A percentile compares a stretch with the other conserved stretches of the same genome.
Evolutionary conservation across 1,140 invertebrate genomes (phyloP).

Genomic region (Tetragnatha versicolor): DNA sequence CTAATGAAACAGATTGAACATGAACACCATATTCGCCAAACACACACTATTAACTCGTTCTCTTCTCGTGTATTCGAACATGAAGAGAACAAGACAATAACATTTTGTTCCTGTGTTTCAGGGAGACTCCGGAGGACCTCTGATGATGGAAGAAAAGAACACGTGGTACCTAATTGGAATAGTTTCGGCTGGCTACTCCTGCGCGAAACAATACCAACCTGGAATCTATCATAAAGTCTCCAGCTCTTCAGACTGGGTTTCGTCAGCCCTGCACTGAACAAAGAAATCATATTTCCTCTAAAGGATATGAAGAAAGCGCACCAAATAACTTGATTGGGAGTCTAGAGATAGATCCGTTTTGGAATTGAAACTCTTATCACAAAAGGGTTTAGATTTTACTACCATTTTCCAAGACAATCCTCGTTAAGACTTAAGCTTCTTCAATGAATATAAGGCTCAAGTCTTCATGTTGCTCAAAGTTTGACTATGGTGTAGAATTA

Average conservation of each 20-base stretch:
- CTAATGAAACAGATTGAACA: too few species aligned
- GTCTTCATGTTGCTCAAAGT: background rate
- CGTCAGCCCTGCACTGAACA: constrained; percentile 58
- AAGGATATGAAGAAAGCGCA: too few species aligned
- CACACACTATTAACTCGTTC: too few species aligned
- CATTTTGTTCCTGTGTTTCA: constrained; percentile 61
- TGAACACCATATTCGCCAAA: too few species aligned
- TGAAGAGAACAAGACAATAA: too few species aligned
- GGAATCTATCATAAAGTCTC: constrained; percentile 94
- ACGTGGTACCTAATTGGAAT: constrained; percentile 83
- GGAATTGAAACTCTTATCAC: background rate
- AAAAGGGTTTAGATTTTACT: background rate
- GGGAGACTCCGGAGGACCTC: constrained; percentile 83
- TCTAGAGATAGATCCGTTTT: too few species aligned
- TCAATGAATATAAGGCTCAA: background rate
- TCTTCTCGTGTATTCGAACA: too few species aligned
- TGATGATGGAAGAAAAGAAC: constrained; percentile 71
- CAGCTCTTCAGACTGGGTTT: constrained; percentile 92
- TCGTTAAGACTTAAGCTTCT: background rate
- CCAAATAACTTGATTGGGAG: too few species aligned
- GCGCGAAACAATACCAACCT: constrained; percentile 82
- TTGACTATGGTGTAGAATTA: background rate
- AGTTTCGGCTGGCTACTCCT: constrained; percentile 84
- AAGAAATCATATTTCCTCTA: background rate
- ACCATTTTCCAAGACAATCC: too few species aligned